Conservation (phyloP, 2,888 invertebrate genomes). For the Lasioglossum villosulum region DNA sequence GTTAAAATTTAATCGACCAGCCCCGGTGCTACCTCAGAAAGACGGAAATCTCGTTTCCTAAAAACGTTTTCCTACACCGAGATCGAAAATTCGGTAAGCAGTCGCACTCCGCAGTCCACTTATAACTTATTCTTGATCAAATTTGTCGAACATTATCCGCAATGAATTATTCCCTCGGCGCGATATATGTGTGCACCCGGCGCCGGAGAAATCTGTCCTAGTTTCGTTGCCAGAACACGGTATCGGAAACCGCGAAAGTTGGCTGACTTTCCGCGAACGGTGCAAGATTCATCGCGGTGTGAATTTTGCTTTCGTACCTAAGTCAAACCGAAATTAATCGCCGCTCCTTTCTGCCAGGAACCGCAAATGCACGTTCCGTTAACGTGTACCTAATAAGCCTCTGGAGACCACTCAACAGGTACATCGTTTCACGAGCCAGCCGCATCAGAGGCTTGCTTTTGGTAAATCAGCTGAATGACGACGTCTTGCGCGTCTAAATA, state of each 20-base stretch:
- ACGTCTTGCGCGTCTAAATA: slow-evolving; percentile 43
- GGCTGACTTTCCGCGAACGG: slow-evolving; percentile 32
- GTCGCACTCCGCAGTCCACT: neutral
- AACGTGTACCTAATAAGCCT: slow-evolving; percentile 62
- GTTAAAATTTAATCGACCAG: too few species aligned
- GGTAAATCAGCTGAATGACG: slow-evolving; percentile 59
- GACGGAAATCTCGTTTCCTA: neutral
- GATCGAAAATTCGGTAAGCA: neutral
- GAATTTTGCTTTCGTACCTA: slow-evolving; percentile 47
- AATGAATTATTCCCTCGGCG: neutral
- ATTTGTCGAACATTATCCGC: neutral
- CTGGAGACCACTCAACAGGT: slow-evolving; percentile 74
- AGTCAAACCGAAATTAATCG: slow-evolving; percentile 69
- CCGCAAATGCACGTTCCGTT: slow-evolving; percentile 51
- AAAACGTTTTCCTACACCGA: neutral
- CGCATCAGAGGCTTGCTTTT: slow-evolving; percentile 61
- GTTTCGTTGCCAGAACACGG: neutral
- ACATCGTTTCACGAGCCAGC: slow-evolving; percentile 57
- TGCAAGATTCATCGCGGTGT: slow-evolving; percentile 44
- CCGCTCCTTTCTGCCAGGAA: slow-evolving; percentile 60
- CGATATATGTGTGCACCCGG: neutral
- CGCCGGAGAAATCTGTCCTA: slow-evolving; percentile 3
- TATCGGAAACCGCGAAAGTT: slow-evolving; percentile 49
- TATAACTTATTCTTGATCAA: neutral
- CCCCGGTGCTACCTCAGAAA: too few species aligned